These are phyloP conservation scores for Accipiter cooperii DNA, from an alignment of 2,113 vertebrate species.

Conservation along the genomic window DNA sequence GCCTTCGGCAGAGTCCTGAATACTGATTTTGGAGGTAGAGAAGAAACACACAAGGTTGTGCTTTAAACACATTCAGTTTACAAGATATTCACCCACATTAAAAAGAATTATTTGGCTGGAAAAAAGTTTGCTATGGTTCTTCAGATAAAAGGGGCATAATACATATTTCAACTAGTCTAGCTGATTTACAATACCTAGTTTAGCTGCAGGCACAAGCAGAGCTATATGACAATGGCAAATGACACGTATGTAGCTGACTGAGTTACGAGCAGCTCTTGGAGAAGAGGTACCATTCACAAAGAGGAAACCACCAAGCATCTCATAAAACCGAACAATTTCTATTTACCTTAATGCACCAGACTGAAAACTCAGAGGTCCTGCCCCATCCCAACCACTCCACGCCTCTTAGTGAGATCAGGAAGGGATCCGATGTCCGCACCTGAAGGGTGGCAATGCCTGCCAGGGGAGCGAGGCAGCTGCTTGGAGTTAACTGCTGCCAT, in stretches of 20 bases:
- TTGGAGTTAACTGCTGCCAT: not conserved
- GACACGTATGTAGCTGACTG: not conserved
- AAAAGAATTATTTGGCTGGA: not conserved
- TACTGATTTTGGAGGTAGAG: not conserved
- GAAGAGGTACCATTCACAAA: not conserved
- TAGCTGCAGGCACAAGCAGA: not conserved
- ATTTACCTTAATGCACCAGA: not conserved
- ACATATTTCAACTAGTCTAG: not conserved
- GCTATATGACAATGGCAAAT: not conserved
- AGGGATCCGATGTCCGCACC: not conserved
- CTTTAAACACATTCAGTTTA: not conserved
- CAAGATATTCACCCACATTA: not conserved
- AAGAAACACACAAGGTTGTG: not conserved
- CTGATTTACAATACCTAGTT: not conserved
- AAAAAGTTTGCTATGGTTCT: not conserved
- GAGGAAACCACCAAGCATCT: not conserved
- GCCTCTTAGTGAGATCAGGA: not conserved
- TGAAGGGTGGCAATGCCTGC: not conserved
- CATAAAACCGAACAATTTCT: not conserved
- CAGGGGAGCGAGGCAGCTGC: not conserved
- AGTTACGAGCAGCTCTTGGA: not conserved
- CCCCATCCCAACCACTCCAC: not conserved
- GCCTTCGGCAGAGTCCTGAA: not conserved
- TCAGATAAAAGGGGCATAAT: not conserved
- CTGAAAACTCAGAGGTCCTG: not conserved